Percentiles rank a stretch among this genome's conserved stretches.
Evolutionary conservation across 2,888 invertebrate species (phyloP).

Genomic region (Philopedon plagiatum): DNA sequence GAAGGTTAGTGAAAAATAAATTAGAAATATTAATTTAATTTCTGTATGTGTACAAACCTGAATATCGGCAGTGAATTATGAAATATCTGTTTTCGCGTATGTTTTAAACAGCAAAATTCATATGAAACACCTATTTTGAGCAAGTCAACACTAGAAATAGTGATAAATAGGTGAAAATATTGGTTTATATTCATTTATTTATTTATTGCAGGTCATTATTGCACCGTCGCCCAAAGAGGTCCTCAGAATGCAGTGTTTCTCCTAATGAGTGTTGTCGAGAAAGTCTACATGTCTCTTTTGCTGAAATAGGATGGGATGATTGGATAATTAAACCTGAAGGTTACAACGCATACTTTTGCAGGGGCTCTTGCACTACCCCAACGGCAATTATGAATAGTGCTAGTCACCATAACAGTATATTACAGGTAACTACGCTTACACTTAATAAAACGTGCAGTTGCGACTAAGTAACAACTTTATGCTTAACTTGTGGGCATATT

Average conservation of each 20-base stretch:
- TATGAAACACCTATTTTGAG: too few relatives aligned
- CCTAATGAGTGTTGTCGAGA: conserved; percentile 87
- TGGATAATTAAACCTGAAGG: conserved; percentile 89
- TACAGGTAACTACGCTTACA: conserved; percentile 74
- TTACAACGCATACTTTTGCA: conserved; percentile 91
- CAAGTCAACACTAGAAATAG: too few relatives aligned
- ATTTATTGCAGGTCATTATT: conserved; percentile 46
- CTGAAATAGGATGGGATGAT: conserved; percentile 89
- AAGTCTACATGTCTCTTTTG: conserved; percentile 85
- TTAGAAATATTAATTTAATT: neutral
- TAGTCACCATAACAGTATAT: conserved; percentile 80
- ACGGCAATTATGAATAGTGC: conserved; percentile 78
- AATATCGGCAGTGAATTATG: too few relatives aligned
- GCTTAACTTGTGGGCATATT: too few relatives aligned
- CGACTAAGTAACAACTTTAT: too few relatives aligned
- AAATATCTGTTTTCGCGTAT: too few relatives aligned
- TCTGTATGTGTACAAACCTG: too few relatives aligned
- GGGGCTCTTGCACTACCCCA: conserved; percentile 83
- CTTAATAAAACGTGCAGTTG: neutral
- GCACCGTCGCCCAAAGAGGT: conserved; percentile 67
- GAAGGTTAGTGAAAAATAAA: conserved; percentile 64
- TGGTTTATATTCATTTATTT: neutral
- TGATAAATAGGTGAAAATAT: too few relatives aligned
- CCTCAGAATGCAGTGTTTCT: conserved; percentile 79
- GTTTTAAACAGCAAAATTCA: too few relatives aligned